Conservation (phyloP, 2,797 vertebrate genomes). For the Lutjanus campechanus region DNA sequence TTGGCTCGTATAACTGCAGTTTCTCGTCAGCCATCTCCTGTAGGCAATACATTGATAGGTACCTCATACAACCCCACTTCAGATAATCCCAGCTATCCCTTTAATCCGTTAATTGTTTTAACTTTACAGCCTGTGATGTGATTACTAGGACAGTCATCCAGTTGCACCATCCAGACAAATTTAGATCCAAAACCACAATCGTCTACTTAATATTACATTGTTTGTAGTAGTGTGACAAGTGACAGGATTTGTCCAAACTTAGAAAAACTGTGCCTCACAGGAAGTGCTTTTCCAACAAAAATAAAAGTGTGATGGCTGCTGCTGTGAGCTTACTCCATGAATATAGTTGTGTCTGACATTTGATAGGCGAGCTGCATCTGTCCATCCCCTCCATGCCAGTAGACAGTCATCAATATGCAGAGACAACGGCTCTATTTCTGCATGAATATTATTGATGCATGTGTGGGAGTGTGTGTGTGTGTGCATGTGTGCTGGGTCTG, state of each 20-base stretch:
- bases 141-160: neutral
- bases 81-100: neutral
- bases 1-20: too few relatives aligned
- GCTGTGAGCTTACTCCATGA: constrained; percentile 7
- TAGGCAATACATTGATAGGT: too few relatives aligned
- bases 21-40: too few relatives aligned
- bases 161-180: neutral
- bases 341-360: constrained; percentile 31
- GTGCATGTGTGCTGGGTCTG: constrained; percentile 2
- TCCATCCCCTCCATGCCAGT: constrained; percentile 27
- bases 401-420: constrained; percentile 44
- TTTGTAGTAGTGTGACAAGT: neutral
- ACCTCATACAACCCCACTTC: too few relatives aligned
- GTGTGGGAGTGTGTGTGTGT: constrained; percentile 32
- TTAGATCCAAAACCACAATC: neutral
- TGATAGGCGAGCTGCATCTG: constrained; percentile 42
- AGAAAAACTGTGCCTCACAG: constrained; percentile 27
- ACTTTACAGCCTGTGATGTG: neutral
- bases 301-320: constrained; percentile 27
- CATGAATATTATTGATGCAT: constrained; percentile 39
- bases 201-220: neutral
- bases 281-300: constrained; percentile 31
- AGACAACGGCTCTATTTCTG: constrained; percentile 51
- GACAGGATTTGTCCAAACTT: constrained; percentile 10
- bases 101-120: neutral